These are phyloP conservation scores for Isurus oxyrinchus DNA, from an alignment of 2,113 vertebrate species.

Conservation along the genomic window DNA sequence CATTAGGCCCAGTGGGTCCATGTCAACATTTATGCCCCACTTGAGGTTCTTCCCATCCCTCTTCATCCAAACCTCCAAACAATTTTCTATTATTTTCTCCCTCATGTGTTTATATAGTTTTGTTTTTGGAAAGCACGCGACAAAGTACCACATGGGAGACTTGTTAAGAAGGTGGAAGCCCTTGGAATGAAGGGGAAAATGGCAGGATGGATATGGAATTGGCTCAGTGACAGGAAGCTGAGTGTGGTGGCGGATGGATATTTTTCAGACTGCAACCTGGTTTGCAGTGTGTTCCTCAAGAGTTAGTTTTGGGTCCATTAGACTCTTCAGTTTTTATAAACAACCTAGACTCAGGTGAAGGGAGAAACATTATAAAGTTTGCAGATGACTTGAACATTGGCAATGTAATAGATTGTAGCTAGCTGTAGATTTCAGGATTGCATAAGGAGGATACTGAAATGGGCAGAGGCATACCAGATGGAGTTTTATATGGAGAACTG, in stretches of 20 bases:
- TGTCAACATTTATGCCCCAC: background rate
- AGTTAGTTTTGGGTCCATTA: background rate
- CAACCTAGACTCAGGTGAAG: background rate
- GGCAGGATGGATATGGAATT: background rate
- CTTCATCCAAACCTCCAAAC: background rate
- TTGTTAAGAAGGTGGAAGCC: background rate
- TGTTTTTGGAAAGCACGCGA: background rate
- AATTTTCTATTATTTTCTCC: background rate
- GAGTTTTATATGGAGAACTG: too few species aligned
- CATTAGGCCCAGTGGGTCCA: background rate
- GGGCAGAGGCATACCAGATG: too few species aligned
- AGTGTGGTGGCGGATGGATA: background rate
- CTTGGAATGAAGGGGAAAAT: background rate
- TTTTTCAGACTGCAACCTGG: background rate
- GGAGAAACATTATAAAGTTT: background rate
- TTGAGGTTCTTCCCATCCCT: background rate
- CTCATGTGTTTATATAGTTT: background rate
- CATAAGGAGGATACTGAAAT: too few species aligned
- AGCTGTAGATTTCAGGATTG: too few species aligned
- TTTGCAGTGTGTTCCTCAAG: background rate
- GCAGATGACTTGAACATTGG: background rate
- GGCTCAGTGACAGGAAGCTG: too few species aligned
- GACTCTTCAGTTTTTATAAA: background rate
- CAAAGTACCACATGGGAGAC: background rate
- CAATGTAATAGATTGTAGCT: background rate